Percentiles rank a stretch among this genome's conserved stretches.
Conservation (phyloP, 92 coral and sea anemone genomes). For the Bergia puertoricense region DNA sequence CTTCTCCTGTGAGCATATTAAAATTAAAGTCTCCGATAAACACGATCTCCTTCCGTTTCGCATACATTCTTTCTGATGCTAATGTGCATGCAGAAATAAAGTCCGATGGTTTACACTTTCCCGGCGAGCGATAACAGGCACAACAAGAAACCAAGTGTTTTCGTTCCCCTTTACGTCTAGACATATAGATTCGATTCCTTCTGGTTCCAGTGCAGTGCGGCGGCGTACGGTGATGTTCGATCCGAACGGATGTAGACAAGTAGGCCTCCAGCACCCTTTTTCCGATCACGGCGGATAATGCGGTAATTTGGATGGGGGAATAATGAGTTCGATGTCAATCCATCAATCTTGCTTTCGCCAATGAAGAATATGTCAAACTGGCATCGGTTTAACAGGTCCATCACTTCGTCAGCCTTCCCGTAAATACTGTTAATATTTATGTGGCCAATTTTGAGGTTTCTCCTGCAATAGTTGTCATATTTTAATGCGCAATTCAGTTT, state of each 20-base stretch:
- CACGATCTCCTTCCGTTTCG: constrained; percentile 34
- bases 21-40: constrained; percentile 53
- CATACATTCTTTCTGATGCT: constrained; percentile 42
- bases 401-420: constrained; percentile 34
- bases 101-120: constrained; percentile 48
- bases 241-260: constrained; percentile 25
- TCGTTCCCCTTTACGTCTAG: constrained; percentile 47
- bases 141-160: constrained; percentile 45
- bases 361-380: constrained; percentile 40
- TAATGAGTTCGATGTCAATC: neutral
- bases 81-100: constrained; percentile 44
- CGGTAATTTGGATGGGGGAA: no score
- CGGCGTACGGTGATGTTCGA: constrained; percentile 11
- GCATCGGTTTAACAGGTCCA: constrained; percentile 16
- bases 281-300: constrained; percentile 30
- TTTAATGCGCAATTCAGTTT: no score
- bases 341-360: constrained; percentile 45
- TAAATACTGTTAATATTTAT: constrained; percentile 38
- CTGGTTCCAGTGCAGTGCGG: constrained; percentile 25
- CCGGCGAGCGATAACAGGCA: constrained; percentile 60
- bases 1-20: constrained; percentile 11
- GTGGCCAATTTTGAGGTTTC: constrained; percentile 27
- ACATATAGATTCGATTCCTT: constrained; percentile 52
- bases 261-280: constrained; percentile 37
- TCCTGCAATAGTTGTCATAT: constrained; percentile 13